These are phyloP conservation scores for Micromussa lordhowensis DNA, from an alignment of 92 coral and sea anemone genomes.

Conservation along the genomic window DNA sequence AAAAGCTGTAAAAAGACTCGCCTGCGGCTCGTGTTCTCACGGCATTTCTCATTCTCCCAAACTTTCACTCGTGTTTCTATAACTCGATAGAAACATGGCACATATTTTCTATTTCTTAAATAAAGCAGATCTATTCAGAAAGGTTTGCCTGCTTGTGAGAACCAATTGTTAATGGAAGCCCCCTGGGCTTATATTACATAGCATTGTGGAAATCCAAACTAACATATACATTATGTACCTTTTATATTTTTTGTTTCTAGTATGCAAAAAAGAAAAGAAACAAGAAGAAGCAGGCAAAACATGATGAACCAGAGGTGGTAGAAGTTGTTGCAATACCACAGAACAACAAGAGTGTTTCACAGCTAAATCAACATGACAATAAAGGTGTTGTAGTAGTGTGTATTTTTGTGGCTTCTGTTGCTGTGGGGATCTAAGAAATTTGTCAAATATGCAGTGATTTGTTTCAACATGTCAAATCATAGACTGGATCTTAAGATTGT, in stretches of 20 bases:
- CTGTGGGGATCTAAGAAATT: background rate
- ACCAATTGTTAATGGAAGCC: no score
- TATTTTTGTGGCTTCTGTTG: background rate
- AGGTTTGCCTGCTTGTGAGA: no score
- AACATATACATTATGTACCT: background rate
- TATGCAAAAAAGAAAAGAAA: conserved; percentile 70
- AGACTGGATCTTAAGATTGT: background rate
- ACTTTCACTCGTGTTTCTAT: no score
- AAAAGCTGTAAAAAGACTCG: no score
- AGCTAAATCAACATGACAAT: background rate
- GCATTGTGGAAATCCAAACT: no score
- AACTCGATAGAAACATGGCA: no score
- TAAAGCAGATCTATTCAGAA: no score
- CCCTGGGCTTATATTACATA: no score
- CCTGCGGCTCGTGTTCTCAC: no score
- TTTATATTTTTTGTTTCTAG: conserved; percentile 27
- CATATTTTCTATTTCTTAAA: no score
- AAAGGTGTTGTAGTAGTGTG: conserved; percentile 10
- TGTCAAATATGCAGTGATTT: background rate
- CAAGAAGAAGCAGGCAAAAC: conserved; percentile 67
- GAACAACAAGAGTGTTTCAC: background rate
- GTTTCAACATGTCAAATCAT: background rate
- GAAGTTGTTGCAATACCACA: background rate
- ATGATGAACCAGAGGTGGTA: conserved; percentile 6
- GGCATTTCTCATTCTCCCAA: no score